phyloP scores from a whole-genome alignment of 2,113 vertebrate genomes.

The Elachura formosa region DNA sequence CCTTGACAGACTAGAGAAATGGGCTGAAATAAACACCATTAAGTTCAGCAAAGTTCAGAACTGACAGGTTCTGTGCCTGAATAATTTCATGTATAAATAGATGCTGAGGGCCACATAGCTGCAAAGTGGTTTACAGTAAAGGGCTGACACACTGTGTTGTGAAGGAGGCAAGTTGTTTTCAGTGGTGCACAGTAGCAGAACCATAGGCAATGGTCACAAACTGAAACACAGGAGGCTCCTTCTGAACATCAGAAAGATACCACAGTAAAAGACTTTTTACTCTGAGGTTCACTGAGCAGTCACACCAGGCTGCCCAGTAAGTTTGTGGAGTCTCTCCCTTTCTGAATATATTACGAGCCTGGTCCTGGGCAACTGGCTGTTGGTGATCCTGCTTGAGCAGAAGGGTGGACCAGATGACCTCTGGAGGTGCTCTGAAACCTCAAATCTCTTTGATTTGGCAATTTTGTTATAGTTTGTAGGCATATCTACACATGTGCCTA shows the following conservation, averaged over 20 bases:
- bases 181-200: not conserved
- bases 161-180: not conserved
- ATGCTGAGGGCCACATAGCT: not conserved
- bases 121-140: not conserved
- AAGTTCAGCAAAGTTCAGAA: not conserved
- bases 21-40: not conserved
- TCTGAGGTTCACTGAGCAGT: not conserved
- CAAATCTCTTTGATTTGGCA: not conserved
- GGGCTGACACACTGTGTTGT: rapidly evolving
- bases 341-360: not conserved
- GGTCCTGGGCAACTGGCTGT: not conserved
- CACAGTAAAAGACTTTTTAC: not conserved
- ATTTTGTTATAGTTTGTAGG: not conserved
- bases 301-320: not conserved
- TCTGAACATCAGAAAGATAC: rapidly evolving
- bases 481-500: not conserved
- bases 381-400: not conserved
- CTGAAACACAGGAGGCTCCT: not conserved
- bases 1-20: not conserved
- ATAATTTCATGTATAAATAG: not conserved
- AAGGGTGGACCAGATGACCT: not conserved
- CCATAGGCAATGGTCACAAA: not conserved
- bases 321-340: not conserved
- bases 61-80: not conserved
- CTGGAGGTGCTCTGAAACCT: not conserved